Evolutionary conservation across 92 coral and sea anemone species (phyloP), one percentile per base, ranked within the genome.

Genomic region (Ricordea florida): DNA sequence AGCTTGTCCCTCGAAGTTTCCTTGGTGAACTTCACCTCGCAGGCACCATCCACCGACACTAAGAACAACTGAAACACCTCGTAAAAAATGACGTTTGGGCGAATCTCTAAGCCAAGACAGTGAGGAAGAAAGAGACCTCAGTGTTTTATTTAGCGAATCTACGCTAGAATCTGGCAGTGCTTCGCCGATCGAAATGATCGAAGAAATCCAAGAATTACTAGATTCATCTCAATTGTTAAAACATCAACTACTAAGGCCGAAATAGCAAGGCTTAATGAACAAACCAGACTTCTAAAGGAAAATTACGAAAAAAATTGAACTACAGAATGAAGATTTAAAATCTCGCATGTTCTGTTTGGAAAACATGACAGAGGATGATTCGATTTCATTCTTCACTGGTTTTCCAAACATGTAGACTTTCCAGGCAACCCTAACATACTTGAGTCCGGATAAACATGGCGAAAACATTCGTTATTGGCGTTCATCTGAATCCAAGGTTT

Each of bases 321-420:
- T 18, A 10, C 20, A 48, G 24, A 11, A 16, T 48, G 26, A 48
- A 48, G 17, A 25, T 18, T 29, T 48, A 6, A 25, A 48, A 18
- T 48, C 56, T 18, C 20, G 10, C 24, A 29, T 48, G 26, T 48
- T 48, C 56, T 48, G 26, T 18, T 29, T 48, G 8, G 1, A 29
- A 8, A 25, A 29, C 26, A 18, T 48, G 20, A 48, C 56, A 25
- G 20, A 25, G 25, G 61, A 53, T 53, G 61, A 53, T 33, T 66
- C 79, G 21, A 70, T 80, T 25, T 35, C 32, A 6, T 69, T 80
- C 42, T 80, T 69, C 53, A 46, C 72, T 3, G 85, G 85, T 5
- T 79, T 79, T 60, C 77, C 78, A 23, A 79, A 79, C 70, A 57
- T 56, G 29, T 28, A 71, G 26, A 58, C 78, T 20, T 62, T 81